Percentiles rank a stretch among this genome's conserved stretches.
phyloP scores from a whole-genome alignment of 1,140 invertebrate species.

The Metaphire vulgaris region DNA sequence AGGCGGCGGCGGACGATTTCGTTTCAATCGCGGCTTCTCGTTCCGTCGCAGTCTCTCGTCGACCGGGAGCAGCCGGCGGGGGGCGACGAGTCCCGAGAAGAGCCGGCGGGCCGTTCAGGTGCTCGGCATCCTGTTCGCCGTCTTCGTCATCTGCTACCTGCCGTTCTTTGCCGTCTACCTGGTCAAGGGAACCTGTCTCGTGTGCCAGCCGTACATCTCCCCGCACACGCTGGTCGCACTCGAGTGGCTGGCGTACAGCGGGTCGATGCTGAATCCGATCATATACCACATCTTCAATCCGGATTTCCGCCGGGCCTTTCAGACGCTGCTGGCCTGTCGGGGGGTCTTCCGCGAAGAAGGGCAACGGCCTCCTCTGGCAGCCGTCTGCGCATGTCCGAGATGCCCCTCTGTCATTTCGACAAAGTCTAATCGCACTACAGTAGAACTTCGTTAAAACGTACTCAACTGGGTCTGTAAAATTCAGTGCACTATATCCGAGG shows the following conservation, averaged over 20 bases:
- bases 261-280: constrained; percentile 37
- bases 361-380: too few relatives aligned
- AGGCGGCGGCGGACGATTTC: neutral
- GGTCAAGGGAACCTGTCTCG: constrained; percentile 30
- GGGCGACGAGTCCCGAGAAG: neutral
- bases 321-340: constrained; percentile 31
- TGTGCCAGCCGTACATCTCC: constrained; percentile 26
- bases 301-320: constrained; percentile 34
- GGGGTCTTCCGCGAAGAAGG: constrained; percentile 10
- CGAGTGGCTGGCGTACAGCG: constrained; percentile 37
- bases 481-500: too few relatives aligned
- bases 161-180: constrained; percentile 38
- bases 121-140: constrained; percentile 35
- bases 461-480: neutral
- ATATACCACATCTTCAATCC: constrained; percentile 38
- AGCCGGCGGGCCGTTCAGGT: constrained; percentile 28
- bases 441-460: neutral
- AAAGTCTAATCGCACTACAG: neutral
- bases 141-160: constrained; percentile 36
- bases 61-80: constrained; percentile 7
- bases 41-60: constrained; percentile 16
- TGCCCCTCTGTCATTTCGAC: neutral
- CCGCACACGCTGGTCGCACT: constrained; percentile 28
- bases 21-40: neutral
- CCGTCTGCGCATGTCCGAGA: neutral